phyloP scores from a whole-genome alignment of 2,888 invertebrate genomes.

The Drosophila kambysellisi region DNA sequence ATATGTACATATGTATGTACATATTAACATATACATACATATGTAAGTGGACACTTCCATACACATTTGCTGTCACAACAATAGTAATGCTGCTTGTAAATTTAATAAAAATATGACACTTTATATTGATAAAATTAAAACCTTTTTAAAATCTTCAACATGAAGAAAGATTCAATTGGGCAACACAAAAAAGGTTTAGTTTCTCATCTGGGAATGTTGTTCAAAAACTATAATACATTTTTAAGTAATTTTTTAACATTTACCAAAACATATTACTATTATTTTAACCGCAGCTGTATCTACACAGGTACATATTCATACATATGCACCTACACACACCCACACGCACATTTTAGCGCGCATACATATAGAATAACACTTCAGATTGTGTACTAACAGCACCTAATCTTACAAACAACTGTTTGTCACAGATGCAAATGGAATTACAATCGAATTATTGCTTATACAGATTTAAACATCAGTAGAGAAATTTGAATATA shows the following conservation, averaged over 20 bases:
- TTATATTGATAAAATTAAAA: not conserved
- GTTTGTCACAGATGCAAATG: conserved; percentile 19
- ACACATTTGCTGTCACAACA: not conserved
- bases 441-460: not conserved
- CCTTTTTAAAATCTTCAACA: not conserved
- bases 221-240: too few species aligned
- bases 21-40: not conserved
- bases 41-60: not conserved
- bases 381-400: conserved; percentile 2
- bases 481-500: not conserved
- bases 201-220: not conserved
- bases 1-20: not conserved
- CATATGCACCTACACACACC: not conserved
- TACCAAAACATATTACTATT: not conserved
- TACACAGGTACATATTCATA: not conserved
- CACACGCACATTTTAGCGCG: not conserved
- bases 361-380: not conserved
- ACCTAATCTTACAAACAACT: not conserved
- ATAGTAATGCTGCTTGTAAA: not conserved
- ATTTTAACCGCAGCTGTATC: not conserved
- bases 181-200: not conserved
- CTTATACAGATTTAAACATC: not conserved
- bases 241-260: not conserved
- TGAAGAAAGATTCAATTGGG: not conserved
- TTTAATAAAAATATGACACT: not conserved